A percentile compares a stretch with the other conserved stretches of the same genome.
These are phyloP conservation scores for Scaptomyza flava DNA, from an alignment of 2,888 invertebrate genomes.

Conservation along the genomic window DNA sequence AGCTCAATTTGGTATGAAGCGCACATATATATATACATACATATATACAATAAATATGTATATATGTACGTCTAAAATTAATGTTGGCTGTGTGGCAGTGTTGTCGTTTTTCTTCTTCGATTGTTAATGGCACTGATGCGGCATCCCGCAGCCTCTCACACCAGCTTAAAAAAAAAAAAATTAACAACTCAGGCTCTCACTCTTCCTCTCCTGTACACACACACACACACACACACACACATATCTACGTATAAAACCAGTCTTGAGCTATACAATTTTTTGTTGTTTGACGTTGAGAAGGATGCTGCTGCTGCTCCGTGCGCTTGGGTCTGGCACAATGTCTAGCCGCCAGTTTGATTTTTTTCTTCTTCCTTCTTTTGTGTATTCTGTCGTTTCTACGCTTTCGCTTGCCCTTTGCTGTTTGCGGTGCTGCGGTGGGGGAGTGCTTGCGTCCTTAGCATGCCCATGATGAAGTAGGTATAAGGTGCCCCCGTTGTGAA, in stretches of 20 bases:
- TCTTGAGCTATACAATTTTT: slow-evolving; percentile 53
- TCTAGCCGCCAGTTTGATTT: slow-evolving; percentile 51
- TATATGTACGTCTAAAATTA: slow-evolving; percentile 43
- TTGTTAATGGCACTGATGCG: slow-evolving; percentile 7
- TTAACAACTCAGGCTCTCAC: slow-evolving; percentile 16
- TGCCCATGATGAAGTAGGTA: slow-evolving; percentile 9
- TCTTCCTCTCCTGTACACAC: slow-evolving; percentile 9
- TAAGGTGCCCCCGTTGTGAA: too few relatives aligned
- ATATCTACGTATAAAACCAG: slow-evolving; percentile 43
- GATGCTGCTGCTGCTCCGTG: slow-evolving; percentile 41
- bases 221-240: slow-evolving; percentile 13
- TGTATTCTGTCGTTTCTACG: slow-evolving; percentile 8
- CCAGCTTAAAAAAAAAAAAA: slow-evolving; percentile 18
- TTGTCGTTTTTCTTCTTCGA: slow-evolving; percentile 6
- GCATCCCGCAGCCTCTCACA: slow-evolving; percentile 11
- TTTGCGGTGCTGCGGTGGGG: slow-evolving; percentile 35
- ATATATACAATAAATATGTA: too few relatives aligned
- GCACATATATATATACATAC: neutral
- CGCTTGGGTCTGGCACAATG: slow-evolving; percentile 50
- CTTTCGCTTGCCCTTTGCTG: slow-evolving; percentile 47
- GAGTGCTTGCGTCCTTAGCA: slow-evolving; percentile 46
- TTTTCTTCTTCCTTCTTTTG: slow-evolving; percentile 9
- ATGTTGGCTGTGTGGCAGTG: slow-evolving; percentile 54
- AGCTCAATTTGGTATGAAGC: slow-evolving; percentile 38
- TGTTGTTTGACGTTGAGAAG: slow-evolving; percentile 29